Percentiles rank a stretch among this genome's conserved stretches.
These are phyloP conservation scores for Phyllostomus hastatus DNA, from an alignment of 2,113 vertebrate genomes.

Conservation along the genomic window DNA sequence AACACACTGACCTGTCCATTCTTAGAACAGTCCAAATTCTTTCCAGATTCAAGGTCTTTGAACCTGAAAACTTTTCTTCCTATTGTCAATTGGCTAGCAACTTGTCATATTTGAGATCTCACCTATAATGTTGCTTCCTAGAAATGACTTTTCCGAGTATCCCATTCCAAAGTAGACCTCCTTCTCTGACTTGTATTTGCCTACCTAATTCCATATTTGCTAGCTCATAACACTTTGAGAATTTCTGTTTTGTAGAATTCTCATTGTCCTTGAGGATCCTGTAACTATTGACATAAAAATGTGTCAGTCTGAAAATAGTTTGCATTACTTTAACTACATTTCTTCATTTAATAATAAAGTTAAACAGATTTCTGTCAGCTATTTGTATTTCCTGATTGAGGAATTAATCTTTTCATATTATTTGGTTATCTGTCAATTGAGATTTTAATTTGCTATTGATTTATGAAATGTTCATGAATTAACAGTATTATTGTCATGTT, in stretches of 20 bases:
- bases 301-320: background rate
- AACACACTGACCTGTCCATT: background rate
- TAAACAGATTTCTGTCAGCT: background rate
- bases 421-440: background rate
- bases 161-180: background rate
- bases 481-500: background rate
- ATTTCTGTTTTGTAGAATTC: background rate
- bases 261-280: background rate
- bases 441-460: conserved; percentile 15
- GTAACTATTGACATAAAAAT: background rate
- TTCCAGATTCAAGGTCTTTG: background rate
- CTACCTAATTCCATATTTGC: background rate
- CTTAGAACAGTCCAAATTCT: background rate
- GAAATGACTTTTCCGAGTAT: background rate
- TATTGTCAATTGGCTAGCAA: background rate
- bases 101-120: background rate
- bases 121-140: background rate
- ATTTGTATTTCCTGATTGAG: background rate
- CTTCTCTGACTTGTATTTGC: background rate
- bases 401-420: background rate
- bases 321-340: background rate
- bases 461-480: background rate
- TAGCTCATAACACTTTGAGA: background rate
- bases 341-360: background rate
- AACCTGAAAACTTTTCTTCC: background rate